Percentiles rank a stretch among this genome's conserved stretches.
Evolutionary conservation across 1,140 invertebrate genomes (phyloP).

Genomic region (Sarcophaga bullata): DNA sequence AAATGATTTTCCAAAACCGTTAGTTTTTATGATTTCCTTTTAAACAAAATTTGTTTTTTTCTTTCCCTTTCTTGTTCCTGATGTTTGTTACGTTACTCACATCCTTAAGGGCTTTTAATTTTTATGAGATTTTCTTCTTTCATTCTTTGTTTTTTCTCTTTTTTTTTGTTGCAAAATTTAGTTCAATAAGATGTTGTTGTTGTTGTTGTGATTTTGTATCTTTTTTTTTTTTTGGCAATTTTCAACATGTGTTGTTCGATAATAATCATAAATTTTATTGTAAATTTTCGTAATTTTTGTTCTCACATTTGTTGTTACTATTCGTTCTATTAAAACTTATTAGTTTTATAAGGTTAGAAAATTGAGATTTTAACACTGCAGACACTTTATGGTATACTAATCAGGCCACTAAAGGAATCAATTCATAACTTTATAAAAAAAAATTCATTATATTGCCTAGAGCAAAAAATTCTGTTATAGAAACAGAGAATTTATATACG

Average conservation of each 20-base stretch:
- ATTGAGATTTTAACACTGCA: slow-evolving; percentile 26
- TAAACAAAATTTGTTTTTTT: background rate
- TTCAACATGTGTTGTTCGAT: slow-evolving; percentile 45
- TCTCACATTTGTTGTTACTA: background rate
- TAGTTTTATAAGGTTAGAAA: slow-evolving; percentile 27
- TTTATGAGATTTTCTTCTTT: slow-evolving; percentile 31
- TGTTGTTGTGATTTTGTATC: slow-evolving; percentile 19
- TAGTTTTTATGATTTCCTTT: slow-evolving; percentile 32
- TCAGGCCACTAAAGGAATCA: background rate
- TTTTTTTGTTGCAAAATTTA: slow-evolving; percentile 40
- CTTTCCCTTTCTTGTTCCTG: background rate
- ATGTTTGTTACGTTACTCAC: background rate
- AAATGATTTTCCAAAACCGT: background rate
- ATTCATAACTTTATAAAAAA: too few relatives aligned
- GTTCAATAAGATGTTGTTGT: slow-evolving; percentile 26
- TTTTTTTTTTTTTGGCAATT: slow-evolving; percentile 31
- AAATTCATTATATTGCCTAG: too few relatives aligned
- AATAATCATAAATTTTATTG: slow-evolving; percentile 42
- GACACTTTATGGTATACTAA: background rate
- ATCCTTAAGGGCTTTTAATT: slow-evolving; percentile 38
- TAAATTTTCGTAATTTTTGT: slow-evolving; percentile 39
- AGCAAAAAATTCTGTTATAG: too few relatives aligned
- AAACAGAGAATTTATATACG: too few relatives aligned
- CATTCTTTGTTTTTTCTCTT: slow-evolving; percentile 30
- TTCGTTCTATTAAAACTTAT: background rate